Percentiles rank a stretch among this genome's conserved stretches.
phyloP scores from a whole-genome alignment of 2,113 vertebrate species.

The Chlamydotis undulata region DNA sequence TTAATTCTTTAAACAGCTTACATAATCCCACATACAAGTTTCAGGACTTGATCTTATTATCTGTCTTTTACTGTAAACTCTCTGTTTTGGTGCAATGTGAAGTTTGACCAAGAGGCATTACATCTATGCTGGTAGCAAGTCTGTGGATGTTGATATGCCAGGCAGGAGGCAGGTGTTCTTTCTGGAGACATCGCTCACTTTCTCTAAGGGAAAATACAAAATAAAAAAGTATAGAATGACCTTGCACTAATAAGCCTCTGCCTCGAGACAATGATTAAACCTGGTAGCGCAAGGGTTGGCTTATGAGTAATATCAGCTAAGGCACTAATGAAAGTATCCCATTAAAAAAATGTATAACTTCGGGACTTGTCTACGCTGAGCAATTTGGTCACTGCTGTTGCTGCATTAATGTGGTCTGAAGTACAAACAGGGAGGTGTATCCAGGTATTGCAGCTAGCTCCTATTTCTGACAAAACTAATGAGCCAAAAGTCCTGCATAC shows the following conservation, averaged over 20 bases:
- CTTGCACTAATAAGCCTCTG: constrained; percentile 68
- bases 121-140: constrained; percentile 44
- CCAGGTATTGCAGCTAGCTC: neutral
- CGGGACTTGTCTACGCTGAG: constrained; percentile 23
- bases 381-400: constrained; percentile 14
- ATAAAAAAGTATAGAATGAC: constrained; percentile 62
- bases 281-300: constrained; percentile 31
- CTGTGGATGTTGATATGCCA: constrained; percentile 67
- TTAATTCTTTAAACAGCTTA: constrained; percentile 34
- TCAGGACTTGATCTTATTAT: constrained; percentile 45
- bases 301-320: constrained; percentile 62
- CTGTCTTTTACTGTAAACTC: constrained; percentile 22
- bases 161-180: constrained; percentile 56
- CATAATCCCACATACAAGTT: neutral
- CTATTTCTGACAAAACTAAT: neutral
- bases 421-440: neutral
- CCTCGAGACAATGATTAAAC: constrained; percentile 67
- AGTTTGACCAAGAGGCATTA: constrained; percentile 53
- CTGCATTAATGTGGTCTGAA: constrained; percentile 20
- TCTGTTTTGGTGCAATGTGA: constrained; percentile 33
- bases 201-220: constrained; percentile 47
- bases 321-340: constrained; percentile 60
- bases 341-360: constrained; percentile 65
- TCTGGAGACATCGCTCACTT: constrained; percentile 27
- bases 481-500: neutral